Evolutionary conservation across 1,140 invertebrate species (phyloP).

Genomic region (Zaprionus ghesquierei): DNA sequence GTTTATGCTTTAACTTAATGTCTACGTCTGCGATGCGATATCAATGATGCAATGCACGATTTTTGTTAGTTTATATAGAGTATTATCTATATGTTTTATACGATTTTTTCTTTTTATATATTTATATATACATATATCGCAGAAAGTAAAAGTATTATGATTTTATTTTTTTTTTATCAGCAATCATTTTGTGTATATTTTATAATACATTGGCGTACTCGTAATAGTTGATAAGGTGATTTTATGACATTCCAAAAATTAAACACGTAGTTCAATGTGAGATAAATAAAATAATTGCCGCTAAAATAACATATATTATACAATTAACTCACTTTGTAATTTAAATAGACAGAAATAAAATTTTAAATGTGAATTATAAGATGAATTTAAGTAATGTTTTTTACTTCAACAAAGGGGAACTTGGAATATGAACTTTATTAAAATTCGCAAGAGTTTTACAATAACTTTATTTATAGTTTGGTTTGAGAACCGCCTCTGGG

Average conservation of each 20-base stretch:
- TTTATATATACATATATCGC: slow-evolving; percentile 21
- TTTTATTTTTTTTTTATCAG: slow-evolving; percentile 40
- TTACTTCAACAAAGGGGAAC: no score
- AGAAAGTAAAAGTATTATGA: slow-evolving; percentile 47
- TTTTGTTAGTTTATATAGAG: slow-evolving; percentile 32
- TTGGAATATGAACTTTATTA: not conserved
- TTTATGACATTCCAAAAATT: slow-evolving; percentile 79
- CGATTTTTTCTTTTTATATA: slow-evolving; percentile 33
- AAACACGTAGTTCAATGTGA: slow-evolving; percentile 59
- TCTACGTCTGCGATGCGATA: not conserved
- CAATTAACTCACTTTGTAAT: slow-evolving; percentile 48
- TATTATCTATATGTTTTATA: slow-evolving; percentile 56
- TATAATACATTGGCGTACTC: slow-evolving; percentile 40
- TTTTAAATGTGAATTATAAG: slow-evolving; percentile 29
- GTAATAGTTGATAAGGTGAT: slow-evolving; percentile 57
- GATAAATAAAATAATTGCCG: slow-evolving; percentile 30
- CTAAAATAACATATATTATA: slow-evolving; percentile 32
- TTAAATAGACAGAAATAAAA: slow-evolving; percentile 36
- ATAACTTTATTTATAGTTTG: not conserved
- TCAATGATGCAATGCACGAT: slow-evolving; percentile 51
- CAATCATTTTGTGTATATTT: slow-evolving; percentile 46
- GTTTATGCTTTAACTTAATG: slow-evolving; percentile 40
- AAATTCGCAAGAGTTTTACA: not conserved
- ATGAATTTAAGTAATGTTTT: not conserved
- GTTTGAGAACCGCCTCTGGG: no score